Evolutionary conservation across 1,140 invertebrate species (phyloP).

Genomic region (Drosophila oshimai): DNA sequence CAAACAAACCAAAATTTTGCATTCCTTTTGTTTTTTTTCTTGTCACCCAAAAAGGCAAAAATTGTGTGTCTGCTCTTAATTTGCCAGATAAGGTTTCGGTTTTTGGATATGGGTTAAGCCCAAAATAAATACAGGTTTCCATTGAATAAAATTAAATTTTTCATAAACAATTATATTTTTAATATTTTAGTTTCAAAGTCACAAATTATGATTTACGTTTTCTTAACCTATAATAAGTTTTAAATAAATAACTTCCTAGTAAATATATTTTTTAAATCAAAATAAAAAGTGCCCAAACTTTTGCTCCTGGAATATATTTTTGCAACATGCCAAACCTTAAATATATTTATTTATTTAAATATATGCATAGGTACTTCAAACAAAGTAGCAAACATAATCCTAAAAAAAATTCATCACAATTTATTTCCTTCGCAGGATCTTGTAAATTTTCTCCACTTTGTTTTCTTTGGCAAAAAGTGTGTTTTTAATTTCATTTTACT

Average conservation of each 20-base stretch:
- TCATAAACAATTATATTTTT: too few relatives aligned
- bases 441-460: constrained; percentile 1
- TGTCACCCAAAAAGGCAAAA: constrained; percentile 7
- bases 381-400: constrained; percentile 2
- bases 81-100: background rate
- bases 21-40: background rate
- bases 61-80: background rate
- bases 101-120: too few relatives aligned
- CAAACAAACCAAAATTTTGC: constrained; percentile 8
- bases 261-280: too few relatives aligned
- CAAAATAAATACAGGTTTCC: too few relatives aligned
- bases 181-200: too few relatives aligned
- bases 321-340: background rate
- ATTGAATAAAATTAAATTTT: too few relatives aligned
- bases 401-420: background rate
- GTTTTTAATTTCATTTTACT: constrained; percentile 77
- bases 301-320: too few relatives aligned
- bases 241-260: background rate
- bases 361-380: background rate
- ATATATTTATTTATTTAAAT: background rate
- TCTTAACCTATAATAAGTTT: too few relatives aligned
- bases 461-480: constrained; percentile 6
- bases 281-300: too few relatives aligned
- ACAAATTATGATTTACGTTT: too few relatives aligned
- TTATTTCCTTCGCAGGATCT: constrained; percentile 1